These are phyloP conservation scores for Accipiter virgatus DNA, from an alignment of 2,113 vertebrate species.

Conservation along the genomic window DNA sequence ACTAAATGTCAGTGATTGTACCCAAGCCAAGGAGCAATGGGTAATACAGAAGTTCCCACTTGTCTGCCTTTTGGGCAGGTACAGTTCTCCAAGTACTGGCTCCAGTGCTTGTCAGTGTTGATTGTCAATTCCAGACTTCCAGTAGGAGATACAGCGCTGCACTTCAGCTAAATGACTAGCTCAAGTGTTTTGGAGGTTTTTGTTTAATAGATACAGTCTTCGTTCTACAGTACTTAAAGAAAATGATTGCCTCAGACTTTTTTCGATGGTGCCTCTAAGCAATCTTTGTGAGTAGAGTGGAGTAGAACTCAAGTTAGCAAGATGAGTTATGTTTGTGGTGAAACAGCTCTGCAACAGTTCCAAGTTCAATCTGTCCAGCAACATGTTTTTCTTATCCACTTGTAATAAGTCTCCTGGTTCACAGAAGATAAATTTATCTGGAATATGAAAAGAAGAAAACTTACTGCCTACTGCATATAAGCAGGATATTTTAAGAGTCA, in stretches of 20 bases:
- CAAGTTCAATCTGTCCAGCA: background rate
- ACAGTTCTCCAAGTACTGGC: background rate
- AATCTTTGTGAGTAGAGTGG: background rate
- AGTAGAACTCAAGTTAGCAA: background rate
- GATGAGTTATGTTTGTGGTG: background rate
- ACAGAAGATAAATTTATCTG: background rate
- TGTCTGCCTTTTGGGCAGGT: background rate
- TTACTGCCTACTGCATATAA: background rate
- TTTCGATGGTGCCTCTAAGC: background rate
- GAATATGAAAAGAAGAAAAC: background rate
- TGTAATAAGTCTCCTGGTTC: background rate
- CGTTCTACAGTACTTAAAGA: background rate
- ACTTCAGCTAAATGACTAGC: background rate
- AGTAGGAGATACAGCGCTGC: background rate
- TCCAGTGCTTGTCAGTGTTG: background rate
- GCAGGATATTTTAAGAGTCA: background rate
- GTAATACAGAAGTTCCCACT: background rate
- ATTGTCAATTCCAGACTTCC: background rate
- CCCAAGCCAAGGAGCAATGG: background rate
- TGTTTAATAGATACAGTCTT: background rate
- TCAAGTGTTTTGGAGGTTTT: background rate
- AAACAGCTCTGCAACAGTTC: background rate
- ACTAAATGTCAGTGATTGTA: background rate
- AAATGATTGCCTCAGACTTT: background rate
- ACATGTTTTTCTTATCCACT: background rate